Evolutionary conservation across 2,797 vertebrate genomes (phyloP).

Genomic region (Coregonus suidteri): DNA sequence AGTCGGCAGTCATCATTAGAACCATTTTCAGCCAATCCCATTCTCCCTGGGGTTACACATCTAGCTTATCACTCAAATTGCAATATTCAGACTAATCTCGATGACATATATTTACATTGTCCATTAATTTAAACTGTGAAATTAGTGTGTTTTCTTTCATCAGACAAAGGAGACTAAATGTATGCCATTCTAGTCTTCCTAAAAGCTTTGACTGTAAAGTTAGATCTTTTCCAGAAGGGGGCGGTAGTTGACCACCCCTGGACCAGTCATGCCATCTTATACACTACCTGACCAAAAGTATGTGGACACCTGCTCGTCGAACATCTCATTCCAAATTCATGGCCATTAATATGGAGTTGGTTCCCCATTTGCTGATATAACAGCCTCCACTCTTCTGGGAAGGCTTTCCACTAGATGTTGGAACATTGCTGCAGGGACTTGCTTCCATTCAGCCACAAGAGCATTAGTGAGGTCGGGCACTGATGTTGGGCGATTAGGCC

Average conservation of each 20-base stretch:
- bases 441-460: too few relatives aligned
- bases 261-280: background rate
- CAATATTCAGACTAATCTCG: constrained; percentile 50
- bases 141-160: constrained; percentile 34
- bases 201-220: background rate
- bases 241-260: background rate
- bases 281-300: background rate
- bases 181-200: background rate
- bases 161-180: background rate
- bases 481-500: too few relatives aligned
- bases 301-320: too few relatives aligned
- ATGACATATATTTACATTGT: constrained; percentile 56
- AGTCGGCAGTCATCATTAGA: constrained; percentile 56
- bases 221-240: background rate
- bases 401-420: too few relatives aligned
- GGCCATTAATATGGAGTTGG: background rate
- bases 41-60: constrained; percentile 62
- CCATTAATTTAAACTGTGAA: constrained; percentile 53
- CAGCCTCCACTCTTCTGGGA: too few relatives aligned
- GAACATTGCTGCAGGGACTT: background rate
- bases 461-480: too few relatives aligned
- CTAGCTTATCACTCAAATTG: constrained; percentile 47
- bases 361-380: too few relatives aligned
- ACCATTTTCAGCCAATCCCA: constrained; percentile 61
- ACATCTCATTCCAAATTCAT: background rate